Base-by-base conservation (phyloP, 2,113 vertebrate species). In the Chamaetylas fuelleborni region DNA sequence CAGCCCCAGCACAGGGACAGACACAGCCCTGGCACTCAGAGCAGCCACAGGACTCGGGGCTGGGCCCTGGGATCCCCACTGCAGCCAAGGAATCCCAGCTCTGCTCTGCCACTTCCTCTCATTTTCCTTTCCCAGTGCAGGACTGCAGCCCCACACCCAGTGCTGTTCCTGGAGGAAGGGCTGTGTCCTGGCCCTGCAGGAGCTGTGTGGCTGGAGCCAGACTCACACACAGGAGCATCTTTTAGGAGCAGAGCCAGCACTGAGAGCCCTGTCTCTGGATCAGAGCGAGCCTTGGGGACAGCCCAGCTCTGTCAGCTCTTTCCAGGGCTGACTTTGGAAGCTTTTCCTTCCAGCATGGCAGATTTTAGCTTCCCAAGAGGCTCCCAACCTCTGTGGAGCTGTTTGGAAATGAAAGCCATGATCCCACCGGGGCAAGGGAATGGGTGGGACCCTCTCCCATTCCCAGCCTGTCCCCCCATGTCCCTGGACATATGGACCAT, bases 401-500 rank as follows among this genome's bases (percentile, higher is more conserved):
- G 34, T n/a, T 14, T 57, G 73, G 2, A 26, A 20, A 24, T 5
- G 4, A 19, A 69, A 67, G 28, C 13, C 11, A 15, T 29, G 4
- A 1, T 17, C 78, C 45, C 40, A 2, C 33, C 0, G 1, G 33
- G 15, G 9, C 38, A 4, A 45, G 23, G 34, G 62, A 31, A 16
- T 6, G 25, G 1, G 0, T 1, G 17, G 58, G 58, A 64, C 5
- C 47, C 42, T 15, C 11, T 1, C 3, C 26, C 69, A n/a, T 29
- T 19, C 33, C 17, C 77, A 65, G 34, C 33, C 70, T 0, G 6
- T 31, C 47, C 71, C 57, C 14, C 18, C 43, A 31, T 1, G 0
- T 31, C 62, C 50, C 61, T 4, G 1, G 26, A 56, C 23, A 83
- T 50, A 0, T 0, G 1, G 19, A 36, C 31, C 5, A 2, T 0